Base-by-base conservation (phyloP, 2,113 vertebrate species). In the Oenanthe oenanthe region DNA sequence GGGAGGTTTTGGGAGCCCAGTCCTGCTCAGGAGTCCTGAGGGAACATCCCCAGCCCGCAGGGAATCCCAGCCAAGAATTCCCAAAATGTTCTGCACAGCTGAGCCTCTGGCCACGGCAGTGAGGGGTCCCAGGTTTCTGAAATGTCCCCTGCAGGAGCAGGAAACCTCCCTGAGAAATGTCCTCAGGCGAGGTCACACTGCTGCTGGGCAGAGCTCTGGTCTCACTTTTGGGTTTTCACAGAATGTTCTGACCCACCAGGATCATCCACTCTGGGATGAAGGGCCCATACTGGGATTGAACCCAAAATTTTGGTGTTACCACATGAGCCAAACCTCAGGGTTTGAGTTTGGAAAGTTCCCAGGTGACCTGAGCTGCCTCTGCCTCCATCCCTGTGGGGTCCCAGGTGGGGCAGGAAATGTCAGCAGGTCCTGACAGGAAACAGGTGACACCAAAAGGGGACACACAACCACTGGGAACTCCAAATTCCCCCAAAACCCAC, bases 261-360 rank as follows among this genome's bases (percentile, higher is more conserved):
- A 10, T 15, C 42, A 25, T 8, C 50, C 51, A 19, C 22, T 8
- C n/a, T 13, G 50, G 22, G 12, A 6, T 0, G 26, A 58, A 7
- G 3, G 22, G 19, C 28, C 22, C 42, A 2, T 0, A 0, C 50
- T 24, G 29, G 31, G 43, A 12, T 0, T n/a, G 63, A 45, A 18
- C 45, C 17, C 72, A 10, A 53, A 53, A 4, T 8, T 7, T 53
- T 8, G 63, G 32, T 22, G 63, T 8, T 19, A 5, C 4, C 83
- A 4, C 12, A 4, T 15, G 62, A 53, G 54, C 36, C 36, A 53
- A 17, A 68, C 1, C 45, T 60, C 62, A 7, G 38, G 45, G 54
- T 36, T 86, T 74, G 58, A 7, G 12, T 48, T n/a, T 43, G 57
- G 40, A 17, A 72, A 32, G 17, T 22, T 62, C 71, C 82, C n/a